A percentile compares a stretch with the other conserved stretches of the same genome.
Conservation (phyloP, 30 jellyfish, hydroid and myxozoan species). For the Aurelia sp. region DNA sequence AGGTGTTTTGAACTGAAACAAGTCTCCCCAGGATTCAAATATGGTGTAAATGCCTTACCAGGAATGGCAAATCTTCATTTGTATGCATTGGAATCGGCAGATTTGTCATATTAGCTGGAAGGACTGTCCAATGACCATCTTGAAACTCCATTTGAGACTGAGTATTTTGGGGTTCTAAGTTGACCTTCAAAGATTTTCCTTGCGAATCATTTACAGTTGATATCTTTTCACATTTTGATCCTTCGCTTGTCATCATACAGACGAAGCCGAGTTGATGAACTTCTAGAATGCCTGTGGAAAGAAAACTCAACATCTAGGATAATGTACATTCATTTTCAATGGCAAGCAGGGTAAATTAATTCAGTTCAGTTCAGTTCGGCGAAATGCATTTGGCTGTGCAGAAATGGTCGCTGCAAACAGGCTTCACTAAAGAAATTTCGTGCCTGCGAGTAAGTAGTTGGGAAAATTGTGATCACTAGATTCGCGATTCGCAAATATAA, state of each 20-base stretch:
- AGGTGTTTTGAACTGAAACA: too few relatives aligned
- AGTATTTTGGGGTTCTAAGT: constrained; percentile 1
- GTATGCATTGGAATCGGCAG: not conserved
- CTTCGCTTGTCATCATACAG: constrained; percentile 86
- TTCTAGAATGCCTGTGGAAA: constrained; percentile 78
- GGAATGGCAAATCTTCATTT: not conserved
- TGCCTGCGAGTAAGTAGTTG: too few relatives aligned
- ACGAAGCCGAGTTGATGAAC: constrained; percentile 74
- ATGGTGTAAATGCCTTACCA: not conserved
- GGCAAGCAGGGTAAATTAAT: too few relatives aligned
- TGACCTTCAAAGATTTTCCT: constrained; percentile 18
- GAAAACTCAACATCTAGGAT: not conserved
- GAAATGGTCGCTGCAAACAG: too few relatives aligned
- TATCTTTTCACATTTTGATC: constrained; percentile 70
- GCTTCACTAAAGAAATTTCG: too few relatives aligned
- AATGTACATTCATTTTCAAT: too few relatives aligned
- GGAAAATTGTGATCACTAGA: too few relatives aligned
- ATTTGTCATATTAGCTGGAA: not conserved
- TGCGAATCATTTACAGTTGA: not conserved
- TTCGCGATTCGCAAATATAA: too few relatives aligned
- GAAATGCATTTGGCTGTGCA: too few relatives aligned
- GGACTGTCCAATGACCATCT: not conserved
- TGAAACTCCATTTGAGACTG: not conserved
- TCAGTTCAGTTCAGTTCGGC: too few relatives aligned
- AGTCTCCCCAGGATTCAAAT: not conserved